These are phyloP conservation scores for Mechanitis messenoides DNA, from an alignment of 2,888 invertebrate genomes.

Conservation along the genomic window DNA sequence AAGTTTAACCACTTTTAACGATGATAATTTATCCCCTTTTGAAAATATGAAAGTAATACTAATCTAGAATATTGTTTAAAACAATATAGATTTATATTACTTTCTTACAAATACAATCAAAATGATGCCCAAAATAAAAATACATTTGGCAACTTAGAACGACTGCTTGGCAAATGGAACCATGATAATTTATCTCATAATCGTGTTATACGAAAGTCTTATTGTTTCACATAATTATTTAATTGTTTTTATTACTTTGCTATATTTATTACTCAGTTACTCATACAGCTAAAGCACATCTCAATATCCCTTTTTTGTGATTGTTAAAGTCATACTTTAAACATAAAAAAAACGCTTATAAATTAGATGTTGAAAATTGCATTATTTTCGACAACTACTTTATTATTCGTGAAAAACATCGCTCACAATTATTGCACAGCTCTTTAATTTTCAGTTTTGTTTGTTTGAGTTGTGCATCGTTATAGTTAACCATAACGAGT, in stretches of 20 bases:
- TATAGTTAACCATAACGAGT: constrained; percentile 54
- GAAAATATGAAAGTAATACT: constrained; percentile 1
- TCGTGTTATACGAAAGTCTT: constrained; percentile 6
- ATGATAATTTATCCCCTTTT: not conserved
- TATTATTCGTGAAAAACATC: not conserved
- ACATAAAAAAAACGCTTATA: not conserved
- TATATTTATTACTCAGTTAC: constrained; percentile 14
- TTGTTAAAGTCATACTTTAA: constrained; percentile 8
- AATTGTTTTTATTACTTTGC: constrained; percentile 12
- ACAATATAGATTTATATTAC: not conserved
- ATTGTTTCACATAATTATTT: constrained; percentile 15
- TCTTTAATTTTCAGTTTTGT: constrained; percentile 35
- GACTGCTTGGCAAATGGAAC: constrained; percentile 5
- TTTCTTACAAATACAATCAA: not conserved
- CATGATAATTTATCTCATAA: constrained; percentile 1
- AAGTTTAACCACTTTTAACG: not conserved
- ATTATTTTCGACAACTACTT: constrained; percentile 21
- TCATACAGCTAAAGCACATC: constrained; percentile 21
- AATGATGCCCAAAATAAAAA: not conserved
- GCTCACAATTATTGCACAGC: constrained; percentile 25
- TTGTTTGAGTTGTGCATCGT: constrained; percentile 39
- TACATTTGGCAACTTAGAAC: not conserved
- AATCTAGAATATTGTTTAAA: not conserved
- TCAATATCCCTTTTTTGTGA: constrained; percentile 1
- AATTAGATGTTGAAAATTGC: constrained; percentile 12